Conservation (phyloP, 1,140 invertebrate species). For the Euura lappo region DNA sequence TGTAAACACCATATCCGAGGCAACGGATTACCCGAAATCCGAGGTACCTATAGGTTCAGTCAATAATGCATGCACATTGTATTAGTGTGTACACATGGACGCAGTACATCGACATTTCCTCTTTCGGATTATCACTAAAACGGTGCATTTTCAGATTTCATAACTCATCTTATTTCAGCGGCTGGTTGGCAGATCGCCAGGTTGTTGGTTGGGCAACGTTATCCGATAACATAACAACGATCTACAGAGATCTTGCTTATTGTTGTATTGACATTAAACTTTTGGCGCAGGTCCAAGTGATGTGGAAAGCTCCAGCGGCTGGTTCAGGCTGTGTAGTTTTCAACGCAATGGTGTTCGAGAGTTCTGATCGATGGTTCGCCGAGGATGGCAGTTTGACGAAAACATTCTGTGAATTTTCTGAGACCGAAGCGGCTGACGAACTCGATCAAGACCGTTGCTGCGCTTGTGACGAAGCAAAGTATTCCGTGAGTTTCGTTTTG, state of each 20-base stretch:
- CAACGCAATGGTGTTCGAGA: constrained; percentile 89
- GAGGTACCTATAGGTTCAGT: constrained; percentile 59
- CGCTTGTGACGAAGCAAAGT: constrained; percentile 91
- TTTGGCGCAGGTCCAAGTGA: constrained; percentile 69
- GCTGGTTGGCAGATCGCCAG: no score
- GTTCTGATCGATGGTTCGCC: constrained; percentile 83
- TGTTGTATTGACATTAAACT: neutral
- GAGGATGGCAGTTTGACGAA: constrained; percentile 85
- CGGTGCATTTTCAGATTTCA: no score
- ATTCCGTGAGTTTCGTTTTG: constrained; percentile 68
- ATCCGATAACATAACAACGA: neutral
- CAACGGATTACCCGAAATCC: constrained; percentile 78
- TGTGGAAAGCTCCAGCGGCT: constrained; percentile 86
- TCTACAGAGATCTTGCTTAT: neutral
- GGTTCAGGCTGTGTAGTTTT: constrained; percentile 84
- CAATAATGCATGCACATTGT: no score
- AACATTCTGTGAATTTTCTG: constrained; percentile 81
- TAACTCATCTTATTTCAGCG: no score
- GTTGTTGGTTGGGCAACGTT: no score
- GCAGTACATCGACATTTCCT: no score
- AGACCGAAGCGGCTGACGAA: constrained; percentile 58
- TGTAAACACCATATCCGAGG: constrained; percentile 83
- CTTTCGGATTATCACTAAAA: no score
- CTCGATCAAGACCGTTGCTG: constrained; percentile 70
- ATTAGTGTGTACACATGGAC: no score